A percentile compares a stretch with the other conserved stretches of the same genome.
Conservation (phyloP, 2,797 vertebrate genomes). For the Lophotriccus pileatus region DNA sequence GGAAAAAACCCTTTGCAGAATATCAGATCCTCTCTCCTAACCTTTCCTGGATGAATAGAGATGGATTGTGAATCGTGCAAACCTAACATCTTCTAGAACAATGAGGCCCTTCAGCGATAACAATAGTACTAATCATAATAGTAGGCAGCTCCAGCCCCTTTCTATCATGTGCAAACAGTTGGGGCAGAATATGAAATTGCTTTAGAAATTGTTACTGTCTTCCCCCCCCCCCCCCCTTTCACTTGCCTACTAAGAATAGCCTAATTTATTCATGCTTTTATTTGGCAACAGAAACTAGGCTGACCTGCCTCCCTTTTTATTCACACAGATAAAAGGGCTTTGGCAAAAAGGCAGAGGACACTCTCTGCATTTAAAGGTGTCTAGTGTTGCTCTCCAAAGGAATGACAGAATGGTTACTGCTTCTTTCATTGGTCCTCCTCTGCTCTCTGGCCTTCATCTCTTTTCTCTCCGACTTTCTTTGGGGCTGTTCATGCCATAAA, state of each 20-base stretch:
- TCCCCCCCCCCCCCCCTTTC: conserved; percentile 23
- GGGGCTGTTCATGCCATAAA: conserved; percentile 66
- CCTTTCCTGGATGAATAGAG: conserved; percentile 64
- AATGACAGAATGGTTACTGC: conserved; percentile 65
- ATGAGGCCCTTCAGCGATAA: conserved; percentile 55
- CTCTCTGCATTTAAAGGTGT: conserved; percentile 65
- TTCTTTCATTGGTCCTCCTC: conserved; percentile 69
- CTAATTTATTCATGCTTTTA: conserved; percentile 74
- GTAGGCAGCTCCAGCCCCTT: conserved; percentile 66
- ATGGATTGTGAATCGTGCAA: conserved; percentile 55
- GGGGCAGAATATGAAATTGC: conserved; percentile 69
- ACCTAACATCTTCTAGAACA: conserved; percentile 67
- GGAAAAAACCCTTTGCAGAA: conserved; percentile 48
- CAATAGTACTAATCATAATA: conserved; percentile 66
- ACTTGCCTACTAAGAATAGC: conserved; percentile 74
- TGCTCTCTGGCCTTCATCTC: conserved; percentile 60
- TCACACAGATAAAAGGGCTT: conserved; percentile 58
- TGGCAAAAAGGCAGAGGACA: conserved; percentile 57
- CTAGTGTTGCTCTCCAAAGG: conserved; percentile 57
- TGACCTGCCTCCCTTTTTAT: conserved; percentile 60
- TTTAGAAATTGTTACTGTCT: conserved; percentile 69
- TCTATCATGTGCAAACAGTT: conserved; percentile 67
- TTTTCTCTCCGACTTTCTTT: conserved; percentile 63
- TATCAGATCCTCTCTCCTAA: conserved; percentile 62
- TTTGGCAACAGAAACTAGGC: conserved; percentile 60